A percentile compares a stretch with the other conserved stretches of the same genome.
Evolutionary conservation across 2,888 invertebrate genomes (phyloP).

Genomic region (Cerastoderma edule): DNA sequence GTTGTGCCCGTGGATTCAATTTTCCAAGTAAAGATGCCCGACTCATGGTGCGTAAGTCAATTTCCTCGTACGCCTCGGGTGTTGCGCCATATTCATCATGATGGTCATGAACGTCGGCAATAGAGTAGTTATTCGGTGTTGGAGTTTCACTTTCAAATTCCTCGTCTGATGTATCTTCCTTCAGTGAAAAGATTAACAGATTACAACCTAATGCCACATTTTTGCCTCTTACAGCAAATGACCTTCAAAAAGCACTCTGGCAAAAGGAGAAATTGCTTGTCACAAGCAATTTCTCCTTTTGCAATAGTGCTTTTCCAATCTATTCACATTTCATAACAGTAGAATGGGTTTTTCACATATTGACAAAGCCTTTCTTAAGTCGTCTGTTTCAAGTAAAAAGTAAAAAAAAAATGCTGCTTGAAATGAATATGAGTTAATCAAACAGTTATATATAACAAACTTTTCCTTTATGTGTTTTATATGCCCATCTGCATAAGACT

Average conservation of each 20-base stretch:
- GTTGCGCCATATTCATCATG: conserved; percentile 22
- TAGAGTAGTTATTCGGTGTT: conserved; percentile 20
- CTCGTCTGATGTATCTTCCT: not conserved
- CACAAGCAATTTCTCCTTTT: no score
- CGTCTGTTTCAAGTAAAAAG: no score
- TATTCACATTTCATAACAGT: no score
- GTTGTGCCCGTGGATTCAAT: conserved; percentile 45
- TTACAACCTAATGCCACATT: not conserved
- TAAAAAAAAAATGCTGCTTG: no score
- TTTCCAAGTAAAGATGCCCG: conserved; percentile 38
- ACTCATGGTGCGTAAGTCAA: conserved; percentile 49
- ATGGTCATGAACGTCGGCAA: conserved; percentile 35
- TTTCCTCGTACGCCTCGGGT: conserved; percentile 45
- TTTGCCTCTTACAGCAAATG: not conserved
- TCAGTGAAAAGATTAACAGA: not conserved
- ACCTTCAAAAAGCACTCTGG: conserved; percentile 4
- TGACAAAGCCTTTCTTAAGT: no score
- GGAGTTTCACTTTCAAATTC: conserved; percentile 1
- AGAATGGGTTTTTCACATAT: no score
- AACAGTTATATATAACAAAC: no score
- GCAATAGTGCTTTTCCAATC: no score
- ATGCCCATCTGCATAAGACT: no score
- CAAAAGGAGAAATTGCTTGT: no score
- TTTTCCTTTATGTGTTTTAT: no score
- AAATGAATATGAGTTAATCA: no score